These are phyloP conservation scores for Diloba caeruleocephala DNA, from an alignment of 2,888 invertebrate genomes.

Conservation along the genomic window DNA sequence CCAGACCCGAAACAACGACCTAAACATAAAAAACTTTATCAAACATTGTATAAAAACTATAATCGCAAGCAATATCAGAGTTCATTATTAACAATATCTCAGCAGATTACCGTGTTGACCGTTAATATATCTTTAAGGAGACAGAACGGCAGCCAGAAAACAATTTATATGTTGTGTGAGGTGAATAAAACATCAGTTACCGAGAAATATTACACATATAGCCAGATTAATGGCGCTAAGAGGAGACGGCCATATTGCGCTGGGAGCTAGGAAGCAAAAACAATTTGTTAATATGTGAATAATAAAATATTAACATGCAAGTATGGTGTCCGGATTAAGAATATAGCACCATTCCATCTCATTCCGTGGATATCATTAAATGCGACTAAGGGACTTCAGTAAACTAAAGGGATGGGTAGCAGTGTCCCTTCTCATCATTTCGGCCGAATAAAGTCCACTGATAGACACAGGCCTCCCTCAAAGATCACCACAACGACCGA, in stretches of 20 bases:
- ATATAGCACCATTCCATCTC: no score
- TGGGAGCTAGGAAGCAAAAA: constrained; percentile 50
- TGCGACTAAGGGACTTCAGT: no score
- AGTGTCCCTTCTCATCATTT: no score
- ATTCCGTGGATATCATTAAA: no score
- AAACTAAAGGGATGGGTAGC: no score
- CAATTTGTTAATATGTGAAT: constrained; percentile 26
- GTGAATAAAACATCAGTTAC: constrained; percentile 75
- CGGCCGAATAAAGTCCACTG: no score
- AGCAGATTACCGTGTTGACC: constrained; percentile 41
- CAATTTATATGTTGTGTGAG: constrained; percentile 69
- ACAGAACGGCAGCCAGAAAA: constrained; percentile 62
- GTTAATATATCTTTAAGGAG: constrained; percentile 57
- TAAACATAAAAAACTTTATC: no score
- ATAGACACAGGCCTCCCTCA: no score
- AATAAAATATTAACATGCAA: constrained; percentile 32
- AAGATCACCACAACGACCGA: no score
- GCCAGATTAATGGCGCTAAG: constrained; percentile 77
- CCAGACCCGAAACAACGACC: no score
- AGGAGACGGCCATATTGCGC: constrained; percentile 63
- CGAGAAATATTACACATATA: constrained; percentile 77
- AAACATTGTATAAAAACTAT: no score
- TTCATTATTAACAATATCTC: constrained; percentile 26
- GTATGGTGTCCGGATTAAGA: no score
- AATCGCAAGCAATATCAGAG: neutral